Evolutionary conservation across 2,113 vertebrate species (phyloP).

Genomic region (Archilochus colubris): DNA sequence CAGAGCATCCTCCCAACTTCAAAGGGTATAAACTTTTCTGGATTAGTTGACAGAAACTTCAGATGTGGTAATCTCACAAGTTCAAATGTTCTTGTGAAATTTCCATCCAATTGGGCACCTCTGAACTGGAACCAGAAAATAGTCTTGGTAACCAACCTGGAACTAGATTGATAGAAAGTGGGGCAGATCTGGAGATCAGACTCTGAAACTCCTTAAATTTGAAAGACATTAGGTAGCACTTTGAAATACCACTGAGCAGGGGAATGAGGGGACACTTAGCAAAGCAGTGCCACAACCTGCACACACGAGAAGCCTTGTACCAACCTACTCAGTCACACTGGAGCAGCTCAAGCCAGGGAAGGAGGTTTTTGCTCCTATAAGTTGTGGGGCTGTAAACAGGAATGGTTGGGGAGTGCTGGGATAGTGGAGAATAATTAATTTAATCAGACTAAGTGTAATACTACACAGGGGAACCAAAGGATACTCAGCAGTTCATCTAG

Average conservation of each 20-base stretch:
- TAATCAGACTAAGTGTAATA: neutral
- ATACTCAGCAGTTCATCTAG: neutral
- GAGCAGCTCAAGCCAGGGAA: neutral
- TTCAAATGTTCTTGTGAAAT: conserved; percentile 43
- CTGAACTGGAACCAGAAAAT: conserved; percentile 64
- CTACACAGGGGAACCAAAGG: neutral
- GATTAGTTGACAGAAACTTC: conserved; percentile 44
- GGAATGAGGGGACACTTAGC: neutral
- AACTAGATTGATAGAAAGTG: conserved; percentile 44
- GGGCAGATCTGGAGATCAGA: conserved; percentile 33
- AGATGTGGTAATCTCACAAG: conserved; percentile 1
- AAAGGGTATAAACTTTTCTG: neutral
- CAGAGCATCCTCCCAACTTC: neutral
- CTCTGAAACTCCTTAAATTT: conserved; percentile 39
- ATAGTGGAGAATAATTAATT: neutral
- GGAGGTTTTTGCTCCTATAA: neutral
- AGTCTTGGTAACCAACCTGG: conserved; percentile 48
- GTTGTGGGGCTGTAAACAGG: neutral
- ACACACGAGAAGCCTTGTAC: neutral
- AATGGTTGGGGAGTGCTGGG: neutral
- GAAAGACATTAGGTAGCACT: conserved; percentile 25
- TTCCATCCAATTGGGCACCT: conserved; percentile 62
- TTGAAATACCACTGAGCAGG: neutral
- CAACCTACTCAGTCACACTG: neutral
- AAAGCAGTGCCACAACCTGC: neutral